Conservation (phyloP, 2,888 invertebrate genomes). For the Halocaridina rubra region DNA sequence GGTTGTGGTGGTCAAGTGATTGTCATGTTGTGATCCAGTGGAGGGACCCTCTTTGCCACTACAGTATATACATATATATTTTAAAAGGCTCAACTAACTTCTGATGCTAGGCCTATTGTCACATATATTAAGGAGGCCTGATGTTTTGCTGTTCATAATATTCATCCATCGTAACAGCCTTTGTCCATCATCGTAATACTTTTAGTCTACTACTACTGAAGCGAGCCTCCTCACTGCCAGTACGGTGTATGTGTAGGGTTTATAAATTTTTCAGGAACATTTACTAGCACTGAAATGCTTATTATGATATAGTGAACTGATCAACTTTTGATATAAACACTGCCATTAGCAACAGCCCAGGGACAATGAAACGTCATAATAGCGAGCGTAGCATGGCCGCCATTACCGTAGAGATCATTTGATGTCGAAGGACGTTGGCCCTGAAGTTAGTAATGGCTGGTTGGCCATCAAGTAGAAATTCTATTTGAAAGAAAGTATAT, state of each 20-base stretch:
- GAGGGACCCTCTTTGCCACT: constrained; percentile 33
- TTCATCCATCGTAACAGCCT: neutral
- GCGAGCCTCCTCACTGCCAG: constrained; percentile 55
- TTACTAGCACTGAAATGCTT: constrained; percentile 33
- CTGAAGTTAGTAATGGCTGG: constrained; percentile 39
- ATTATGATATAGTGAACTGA: constrained; percentile 25
- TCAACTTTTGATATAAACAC: constrained; percentile 44
- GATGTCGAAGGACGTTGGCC: neutral
- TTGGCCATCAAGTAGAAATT: constrained; percentile 25
- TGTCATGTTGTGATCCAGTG: constrained; percentile 30
- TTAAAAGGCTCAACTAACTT: constrained; percentile 21
- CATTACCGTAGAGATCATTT: neutral
- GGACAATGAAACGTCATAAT: constrained; percentile 51
- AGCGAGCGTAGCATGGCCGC: constrained; percentile 50
- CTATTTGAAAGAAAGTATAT: too few relatives aligned
- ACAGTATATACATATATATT: too few relatives aligned
- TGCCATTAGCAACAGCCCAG: constrained; percentile 57
- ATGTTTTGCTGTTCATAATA: constrained; percentile 13
- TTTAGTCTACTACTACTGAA: too few relatives aligned
- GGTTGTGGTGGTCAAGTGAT: constrained; percentile 26
- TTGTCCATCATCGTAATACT: constrained; percentile 35
- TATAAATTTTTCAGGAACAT: constrained; percentile 32
- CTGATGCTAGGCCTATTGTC: constrained; percentile 25
- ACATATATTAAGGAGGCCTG: constrained; percentile 25
- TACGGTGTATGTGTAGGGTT: constrained; percentile 44